These are phyloP conservation scores for Gymnothorax javanicus DNA, from an alignment of 2,797 vertebrate species.

Conservation along the genomic window DNA sequence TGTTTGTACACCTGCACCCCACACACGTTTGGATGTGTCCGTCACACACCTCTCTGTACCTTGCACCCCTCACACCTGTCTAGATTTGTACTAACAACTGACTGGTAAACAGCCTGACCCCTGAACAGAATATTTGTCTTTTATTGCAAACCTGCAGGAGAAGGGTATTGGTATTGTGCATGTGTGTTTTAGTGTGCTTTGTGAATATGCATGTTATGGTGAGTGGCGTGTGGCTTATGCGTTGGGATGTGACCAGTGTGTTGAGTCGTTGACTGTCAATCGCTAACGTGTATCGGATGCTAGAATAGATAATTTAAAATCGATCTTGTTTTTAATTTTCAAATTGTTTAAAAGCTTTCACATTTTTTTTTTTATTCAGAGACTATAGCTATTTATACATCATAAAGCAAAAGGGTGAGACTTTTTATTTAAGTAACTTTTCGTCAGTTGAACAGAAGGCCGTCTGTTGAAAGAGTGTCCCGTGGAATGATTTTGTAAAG, in stretches of 20 bases:
- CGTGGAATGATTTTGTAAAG: too few relatives aligned
- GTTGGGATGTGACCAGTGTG: conserved; percentile 21
- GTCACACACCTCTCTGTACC: neutral
- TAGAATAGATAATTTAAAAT: too few relatives aligned
- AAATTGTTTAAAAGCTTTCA: too few relatives aligned
- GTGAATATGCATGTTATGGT: conserved; percentile 11
- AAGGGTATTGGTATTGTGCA: conserved; percentile 63
- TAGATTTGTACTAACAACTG: too few relatives aligned
- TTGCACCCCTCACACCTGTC: neutral
- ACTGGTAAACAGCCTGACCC: neutral
- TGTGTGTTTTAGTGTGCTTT: conserved; percentile 6
- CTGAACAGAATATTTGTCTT: conserved; percentile 53
- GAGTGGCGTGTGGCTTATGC: neutral
- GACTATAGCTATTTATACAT: too few relatives aligned
- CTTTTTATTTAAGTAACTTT: too few relatives aligned
- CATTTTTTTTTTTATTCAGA: too few relatives aligned
- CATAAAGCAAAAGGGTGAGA: too few relatives aligned
- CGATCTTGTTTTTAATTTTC: too few relatives aligned
- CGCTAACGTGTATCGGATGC: too few relatives aligned
- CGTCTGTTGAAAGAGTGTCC: too few relatives aligned
- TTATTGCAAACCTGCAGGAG: conserved; percentile 69
- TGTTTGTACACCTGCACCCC: neutral
- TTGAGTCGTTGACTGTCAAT: neutral
- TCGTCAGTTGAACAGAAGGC: too few relatives aligned
- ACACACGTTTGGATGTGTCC: neutral